These are phyloP conservation scores for Apeira syringaria DNA, from an alignment of 2,888 invertebrate genomes.

Conservation along the genomic window DNA sequence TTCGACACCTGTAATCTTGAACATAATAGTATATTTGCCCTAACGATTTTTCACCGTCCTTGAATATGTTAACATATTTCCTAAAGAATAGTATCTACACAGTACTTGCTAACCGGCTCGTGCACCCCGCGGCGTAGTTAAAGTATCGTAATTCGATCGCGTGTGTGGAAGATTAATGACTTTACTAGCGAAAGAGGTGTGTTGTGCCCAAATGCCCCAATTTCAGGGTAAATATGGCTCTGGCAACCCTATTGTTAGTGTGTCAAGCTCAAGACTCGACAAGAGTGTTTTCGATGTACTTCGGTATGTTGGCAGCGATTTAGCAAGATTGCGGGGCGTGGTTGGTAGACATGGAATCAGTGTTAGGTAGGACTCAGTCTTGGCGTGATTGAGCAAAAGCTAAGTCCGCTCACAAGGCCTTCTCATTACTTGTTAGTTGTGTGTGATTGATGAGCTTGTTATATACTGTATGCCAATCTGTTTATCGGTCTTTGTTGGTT, in stretches of 20 bases:
- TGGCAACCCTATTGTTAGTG: slow-evolving; percentile 27
- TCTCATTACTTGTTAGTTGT: no score
- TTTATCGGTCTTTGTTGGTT: no score
- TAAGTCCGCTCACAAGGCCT: no score
- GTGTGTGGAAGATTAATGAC: slow-evolving; percentile 43
- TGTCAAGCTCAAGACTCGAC: slow-evolving; percentile 25
- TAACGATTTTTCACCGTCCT: neutral
- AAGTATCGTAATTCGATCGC: slow-evolving; percentile 41
- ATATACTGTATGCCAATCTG: no score
- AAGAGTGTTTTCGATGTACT: slow-evolving; percentile 27
- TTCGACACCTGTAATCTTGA: no score
- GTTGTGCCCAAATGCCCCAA: slow-evolving; percentile 33
- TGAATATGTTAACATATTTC: neutral
- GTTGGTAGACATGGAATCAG: slow-evolving; percentile 1
- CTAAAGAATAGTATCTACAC: slow-evolving; percentile 2
- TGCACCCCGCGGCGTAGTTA: slow-evolving; percentile 27
- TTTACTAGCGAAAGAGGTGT: slow-evolving; percentile 40
- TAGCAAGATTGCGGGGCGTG: slow-evolving; percentile 14
- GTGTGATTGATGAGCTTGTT: no score
- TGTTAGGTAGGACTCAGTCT: slow-evolving; percentile 3
- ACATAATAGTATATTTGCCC: no score
- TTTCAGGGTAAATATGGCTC: slow-evolving; percentile 30
- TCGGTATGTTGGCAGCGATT: slow-evolving; percentile 24
- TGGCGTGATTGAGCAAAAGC: slow-evolving; percentile 3
- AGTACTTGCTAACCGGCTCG: slow-evolving; percentile 24